phyloP scores from a whole-genome alignment of 2,888 invertebrate genomes.

The Onthophagus sagittarius region DNA sequence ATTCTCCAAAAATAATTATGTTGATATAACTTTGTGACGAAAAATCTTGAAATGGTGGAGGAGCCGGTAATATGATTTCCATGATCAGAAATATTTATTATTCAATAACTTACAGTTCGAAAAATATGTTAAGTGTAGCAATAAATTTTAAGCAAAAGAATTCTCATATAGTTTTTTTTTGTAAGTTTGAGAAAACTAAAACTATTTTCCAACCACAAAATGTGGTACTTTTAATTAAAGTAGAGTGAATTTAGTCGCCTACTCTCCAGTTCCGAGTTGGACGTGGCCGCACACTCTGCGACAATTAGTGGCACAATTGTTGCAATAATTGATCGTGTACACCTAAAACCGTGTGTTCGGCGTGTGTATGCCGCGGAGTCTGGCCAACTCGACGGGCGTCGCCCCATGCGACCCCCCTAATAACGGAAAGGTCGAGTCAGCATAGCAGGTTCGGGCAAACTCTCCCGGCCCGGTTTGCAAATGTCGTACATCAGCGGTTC shows the following conservation, averaged over 20 bases:
- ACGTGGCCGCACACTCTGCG: background rate
- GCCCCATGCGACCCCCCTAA: background rate
- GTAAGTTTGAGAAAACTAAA: no score
- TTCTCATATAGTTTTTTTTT: no score
- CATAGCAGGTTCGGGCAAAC: background rate
- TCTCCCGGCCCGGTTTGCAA: background rate
- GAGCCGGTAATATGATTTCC: background rate
- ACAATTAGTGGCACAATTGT: constrained; percentile 12
- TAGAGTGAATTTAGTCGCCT: background rate
- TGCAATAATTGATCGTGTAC: constrained; percentile 5
- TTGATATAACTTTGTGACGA: no score
- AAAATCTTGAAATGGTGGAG: background rate
- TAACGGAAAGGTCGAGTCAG: background rate
- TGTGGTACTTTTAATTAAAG: background rate
- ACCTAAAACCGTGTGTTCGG: background rate
- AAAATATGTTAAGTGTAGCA: no score
- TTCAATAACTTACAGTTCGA: no score
- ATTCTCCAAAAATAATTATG: no score
- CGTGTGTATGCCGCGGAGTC: background rate
- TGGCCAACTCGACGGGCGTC: background rate
- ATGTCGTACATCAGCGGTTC: background rate
- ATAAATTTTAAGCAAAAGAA: no score
- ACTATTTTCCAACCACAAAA: no score
- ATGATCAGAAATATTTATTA: background rate
- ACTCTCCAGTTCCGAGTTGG: background rate